Percentiles rank a stretch among this genome's conserved stretches.
Evolutionary conservation across 1,140 invertebrate genomes (phyloP).

Genomic region (Drosophila rhopaloa): DNA sequence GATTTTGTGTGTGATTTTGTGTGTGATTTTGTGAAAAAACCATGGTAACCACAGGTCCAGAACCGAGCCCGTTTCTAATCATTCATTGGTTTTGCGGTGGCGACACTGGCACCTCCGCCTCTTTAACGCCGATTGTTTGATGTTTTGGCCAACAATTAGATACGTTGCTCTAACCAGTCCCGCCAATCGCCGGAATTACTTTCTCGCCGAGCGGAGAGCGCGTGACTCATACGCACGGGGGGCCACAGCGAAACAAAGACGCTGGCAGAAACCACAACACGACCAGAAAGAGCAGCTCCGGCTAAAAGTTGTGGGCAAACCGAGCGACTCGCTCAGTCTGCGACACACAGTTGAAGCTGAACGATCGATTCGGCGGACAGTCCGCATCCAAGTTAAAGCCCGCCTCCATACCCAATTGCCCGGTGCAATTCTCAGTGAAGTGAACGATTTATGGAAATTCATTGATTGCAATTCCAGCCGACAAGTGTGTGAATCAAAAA

Average conservation of each 20-base stretch:
- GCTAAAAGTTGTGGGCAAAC: conserved; percentile 49
- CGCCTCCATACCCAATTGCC: conserved; percentile 12
- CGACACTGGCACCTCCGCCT: conserved; percentile 27
- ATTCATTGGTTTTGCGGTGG: conserved; percentile 10
- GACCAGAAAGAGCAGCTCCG: conserved; percentile 39
- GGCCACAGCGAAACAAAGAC: conserved; percentile 11
- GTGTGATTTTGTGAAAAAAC: conserved; percentile 1
- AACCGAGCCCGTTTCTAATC: conserved; percentile 13
- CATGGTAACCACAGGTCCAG: not conserved
- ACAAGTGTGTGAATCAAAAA: conserved; percentile 58
- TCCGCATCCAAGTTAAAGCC: conserved; percentile 15
- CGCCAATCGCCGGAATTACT: conserved; percentile 50
- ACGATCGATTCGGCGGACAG: conserved; percentile 65
- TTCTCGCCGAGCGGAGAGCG: conserved; percentile 37
- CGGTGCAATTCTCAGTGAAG: conserved; percentile 52
- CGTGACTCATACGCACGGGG: conserved; percentile 56
- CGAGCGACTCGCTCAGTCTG: conserved; percentile 62
- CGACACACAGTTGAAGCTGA: conserved; percentile 68
- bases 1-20: not conserved
- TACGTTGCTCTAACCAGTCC: conserved; percentile 46
- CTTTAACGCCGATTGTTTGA: conserved; percentile 7
- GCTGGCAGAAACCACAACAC: conserved; percentile 9
- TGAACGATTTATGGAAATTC: conserved; percentile 63
- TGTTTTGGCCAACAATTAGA: conserved; percentile 55
- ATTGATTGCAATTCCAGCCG: conserved; percentile 47